Percentiles rank a stretch among this genome's conserved stretches.
These are phyloP conservation scores for Paracanthobrama guichenoti DNA, from an alignment of 2,113 vertebrate genomes.

Conservation along the genomic window DNA sequence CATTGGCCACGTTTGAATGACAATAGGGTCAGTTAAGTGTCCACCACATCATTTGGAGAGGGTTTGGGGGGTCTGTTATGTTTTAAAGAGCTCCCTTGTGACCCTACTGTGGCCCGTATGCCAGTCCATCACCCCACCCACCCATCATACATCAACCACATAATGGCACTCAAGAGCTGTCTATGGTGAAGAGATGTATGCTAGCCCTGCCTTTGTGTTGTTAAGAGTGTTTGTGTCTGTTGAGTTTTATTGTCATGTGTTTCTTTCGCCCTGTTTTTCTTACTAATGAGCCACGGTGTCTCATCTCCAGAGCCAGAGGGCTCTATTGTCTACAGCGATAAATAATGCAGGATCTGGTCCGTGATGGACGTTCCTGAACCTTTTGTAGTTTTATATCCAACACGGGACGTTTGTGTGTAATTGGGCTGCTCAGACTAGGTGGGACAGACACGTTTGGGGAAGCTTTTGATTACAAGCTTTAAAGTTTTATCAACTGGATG, in stretches of 20 bases:
- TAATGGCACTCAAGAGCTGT: conserved; percentile 55
- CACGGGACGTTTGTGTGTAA: background rate
- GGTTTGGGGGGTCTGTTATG: conserved; percentile 51
- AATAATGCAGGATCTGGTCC: conserved; percentile 68
- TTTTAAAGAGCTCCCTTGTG: conserved; percentile 65
- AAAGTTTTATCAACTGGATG: conserved; percentile 4
- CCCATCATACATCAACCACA: conserved; percentile 59
- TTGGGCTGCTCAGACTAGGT: conserved; percentile 18
- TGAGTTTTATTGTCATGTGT: conserved; percentile 65
- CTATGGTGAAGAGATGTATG: conserved; percentile 61
- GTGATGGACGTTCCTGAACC: conserved; percentile 41
- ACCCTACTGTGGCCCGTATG: conserved; percentile 30
- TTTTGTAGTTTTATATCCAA: conserved; percentile 53
- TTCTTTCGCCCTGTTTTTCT: conserved; percentile 59
- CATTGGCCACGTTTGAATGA: conserved; percentile 67
- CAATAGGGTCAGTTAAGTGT: conserved; percentile 68
- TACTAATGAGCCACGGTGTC: conserved; percentile 65
- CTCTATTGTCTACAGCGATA: conserved; percentile 66
- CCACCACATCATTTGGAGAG: conserved; percentile 58
- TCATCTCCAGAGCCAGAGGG: conserved; percentile 63
- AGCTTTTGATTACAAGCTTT: background rate
- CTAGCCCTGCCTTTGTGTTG: conserved; percentile 51
- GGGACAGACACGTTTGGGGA: background rate
- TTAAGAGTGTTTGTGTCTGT: conserved; percentile 55
- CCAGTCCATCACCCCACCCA: conserved; percentile 40